Evolutionary conservation across 2,888 invertebrate species (phyloP).

Genomic region (Archips xylosteana): DNA sequence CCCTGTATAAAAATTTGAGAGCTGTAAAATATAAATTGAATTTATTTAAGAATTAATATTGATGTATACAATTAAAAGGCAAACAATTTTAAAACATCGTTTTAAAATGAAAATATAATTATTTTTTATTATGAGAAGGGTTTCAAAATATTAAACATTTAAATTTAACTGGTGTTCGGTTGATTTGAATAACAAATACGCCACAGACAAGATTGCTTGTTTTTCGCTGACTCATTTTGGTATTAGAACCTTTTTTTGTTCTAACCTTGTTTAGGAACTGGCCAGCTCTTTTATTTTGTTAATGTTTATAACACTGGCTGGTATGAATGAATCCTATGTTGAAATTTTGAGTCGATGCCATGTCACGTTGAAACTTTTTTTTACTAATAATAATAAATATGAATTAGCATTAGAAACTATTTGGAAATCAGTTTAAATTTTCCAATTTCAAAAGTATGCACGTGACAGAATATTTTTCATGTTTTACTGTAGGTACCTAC

Average conservation of each 20-base stretch:
- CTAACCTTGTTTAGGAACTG: conserved; percentile 33
- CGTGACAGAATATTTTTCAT: not conserved
- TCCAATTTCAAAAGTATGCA: not conserved
- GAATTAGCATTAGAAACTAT: not conserved
- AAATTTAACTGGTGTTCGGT: conserved; percentile 46
- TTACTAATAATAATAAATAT: not conserved
- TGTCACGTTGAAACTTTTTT: not conserved
- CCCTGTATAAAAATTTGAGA: no score
- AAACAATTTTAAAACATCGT: not conserved
- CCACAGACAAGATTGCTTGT: conserved; percentile 53
- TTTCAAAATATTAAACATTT: conserved; percentile 37
- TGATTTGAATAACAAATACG: conserved; percentile 68
- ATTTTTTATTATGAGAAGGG: conserved; percentile 23
- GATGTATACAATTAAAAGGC: not conserved
- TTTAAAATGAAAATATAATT: conserved; percentile 14
- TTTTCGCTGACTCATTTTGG: conserved; percentile 60
- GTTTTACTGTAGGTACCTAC: not conserved
- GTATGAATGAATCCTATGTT: conserved; percentile 11
- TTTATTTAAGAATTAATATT: no score
- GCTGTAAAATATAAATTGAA: no score
- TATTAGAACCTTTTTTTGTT: conserved; percentile 41
- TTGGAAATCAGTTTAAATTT: not conserved
- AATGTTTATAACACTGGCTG: conserved; percentile 28
- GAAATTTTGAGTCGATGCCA: not conserved
- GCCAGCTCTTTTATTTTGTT: conserved; percentile 38